Conservation (phyloP, 2,888 invertebrate genomes). For the Leucoma salicis region DNA sequence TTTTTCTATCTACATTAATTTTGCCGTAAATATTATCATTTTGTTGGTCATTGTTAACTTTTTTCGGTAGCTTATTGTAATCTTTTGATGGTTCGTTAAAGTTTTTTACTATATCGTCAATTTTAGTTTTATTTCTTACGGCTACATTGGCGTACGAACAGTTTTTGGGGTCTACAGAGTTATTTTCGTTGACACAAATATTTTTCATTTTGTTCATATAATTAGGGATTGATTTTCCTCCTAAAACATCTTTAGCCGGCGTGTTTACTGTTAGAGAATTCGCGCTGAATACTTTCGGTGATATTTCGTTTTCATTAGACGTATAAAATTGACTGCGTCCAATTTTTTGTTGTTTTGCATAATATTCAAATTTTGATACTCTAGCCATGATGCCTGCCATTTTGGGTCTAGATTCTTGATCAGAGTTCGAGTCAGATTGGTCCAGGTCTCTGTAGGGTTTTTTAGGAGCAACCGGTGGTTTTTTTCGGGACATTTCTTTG, state of each 20-base stretch:
- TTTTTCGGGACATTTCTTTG: constrained; percentile 79
- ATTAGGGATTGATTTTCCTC: constrained; percentile 83
- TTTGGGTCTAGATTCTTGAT: constrained; percentile 67
- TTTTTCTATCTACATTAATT: constrained; percentile 52
- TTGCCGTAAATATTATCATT: constrained; percentile 71
- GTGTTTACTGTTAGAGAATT: constrained; percentile 90
- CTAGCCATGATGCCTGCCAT: constrained; percentile 85
- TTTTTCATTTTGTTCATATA: constrained; percentile 82
- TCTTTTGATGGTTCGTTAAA: constrained; percentile 61
- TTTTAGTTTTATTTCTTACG: constrained; percentile 66
- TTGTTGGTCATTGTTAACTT: constrained; percentile 67
- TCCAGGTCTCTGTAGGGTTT: constrained; percentile 80
- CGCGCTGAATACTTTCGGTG: constrained; percentile 91
- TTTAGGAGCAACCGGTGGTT: constrained; percentile 85
- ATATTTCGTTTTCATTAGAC: constrained; percentile 67
- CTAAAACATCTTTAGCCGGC: constrained; percentile 91
- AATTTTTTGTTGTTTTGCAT: constrained; percentile 85
- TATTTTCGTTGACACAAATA: constrained; percentile 62
- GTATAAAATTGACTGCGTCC: constrained; percentile 73
- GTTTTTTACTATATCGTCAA: constrained; percentile 74
- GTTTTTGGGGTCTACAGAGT: constrained; percentile 59
- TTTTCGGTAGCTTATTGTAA: constrained; percentile 59
- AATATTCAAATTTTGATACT: constrained; percentile 90
- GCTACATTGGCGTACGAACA: constrained; percentile 70
- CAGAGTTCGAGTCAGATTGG: constrained; percentile 74